Evolutionary conservation across 1,140 invertebrate genomes (phyloP), one percentile per base, ranked within the genome.

Genomic region (Eufriesea mexicana): DNA sequence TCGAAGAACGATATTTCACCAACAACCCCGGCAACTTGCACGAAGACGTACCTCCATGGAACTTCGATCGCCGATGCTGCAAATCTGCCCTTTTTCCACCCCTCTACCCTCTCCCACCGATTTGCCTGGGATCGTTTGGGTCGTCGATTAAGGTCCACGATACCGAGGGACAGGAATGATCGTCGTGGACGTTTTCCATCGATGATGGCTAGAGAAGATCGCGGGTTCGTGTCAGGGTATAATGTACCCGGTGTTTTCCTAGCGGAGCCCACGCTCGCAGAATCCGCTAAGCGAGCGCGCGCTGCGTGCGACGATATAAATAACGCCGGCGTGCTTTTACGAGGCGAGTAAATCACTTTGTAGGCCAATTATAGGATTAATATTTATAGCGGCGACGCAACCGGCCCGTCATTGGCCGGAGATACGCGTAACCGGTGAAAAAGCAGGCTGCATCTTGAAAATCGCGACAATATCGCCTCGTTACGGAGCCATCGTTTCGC

Each of bases 361-460:
- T 86, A 64, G 88, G 84, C 90, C 90, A 93, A 93, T 94, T 93
- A 92, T 90, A 89, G 86, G 88, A 91, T 93, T 92, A 92, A 92
- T 93, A 93, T 93, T 93, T 92, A 92, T 92, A 90, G 83, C 83
- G 79, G 67, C 78, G 18, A 74, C 42, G 72, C 71, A 67, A 81
- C 67, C 20, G 25, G 70, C 23, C 28, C 45, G 62, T 64, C 57
- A 16, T 73, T 75, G 82, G 67, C 57, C 70, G 55, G 35, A 72
- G 68, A 47, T 59, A 73, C 57, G 68, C 78, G 57, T 78, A 59
- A 71, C 54, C 57, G 66, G 20, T 83, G 35, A 67, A 79, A 79
- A 83, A 83, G 70, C 55, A 64, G 12, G 28, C 20, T 23, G 35
- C 76, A 57, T 55, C 67, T 51, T 64, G 9, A n/a, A 35, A n/a